Evolutionary conservation across 2,797 vertebrate species (phyloP), one percentile per base, ranked within the genome.

Genomic region (Tadarida brasiliensis): DNA sequence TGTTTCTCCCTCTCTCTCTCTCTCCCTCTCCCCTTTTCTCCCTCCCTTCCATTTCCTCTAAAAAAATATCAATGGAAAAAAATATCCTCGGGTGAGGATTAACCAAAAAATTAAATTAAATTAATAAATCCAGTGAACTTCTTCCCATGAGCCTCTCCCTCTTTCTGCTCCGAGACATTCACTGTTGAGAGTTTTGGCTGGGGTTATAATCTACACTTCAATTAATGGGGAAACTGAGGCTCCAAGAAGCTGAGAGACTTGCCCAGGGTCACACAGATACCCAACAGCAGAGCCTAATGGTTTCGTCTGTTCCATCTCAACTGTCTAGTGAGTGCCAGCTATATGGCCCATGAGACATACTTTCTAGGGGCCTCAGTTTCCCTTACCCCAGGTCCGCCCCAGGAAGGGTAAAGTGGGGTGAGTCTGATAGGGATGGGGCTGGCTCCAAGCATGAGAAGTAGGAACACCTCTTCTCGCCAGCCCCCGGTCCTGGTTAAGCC

Each of bases 211-310:
- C 30, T 8, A 30, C 70, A 82, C 28, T 56, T 54, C 61, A 67
- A 44, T 35, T 3, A 28, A 20, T 28, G 59, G 14, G 7, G 63
- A 68, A 33, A 74, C 16, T 17, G 28, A 74, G 22, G 56, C 90
- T 81, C 71, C 71, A 70, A 70, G n/a, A 95, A 83, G 19, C 20
- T 71, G n/a, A 85, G 49, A 93, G 67, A 24, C 33, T 93, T 74
- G 33, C 39, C 44, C 28, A 70, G 47, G 12, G 19, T 77, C 74
- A 81, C 81, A 67, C 19, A 70, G 51, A 14, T 80, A 54, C 74
- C 35, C 22, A 51, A 85, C 12, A 61, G 54, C 39, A 11, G 59
- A 81, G 28, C 51, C n/a, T 51, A 20, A 24, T 61, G 17, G 47
- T 20, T 56, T 28, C 28, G 20, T 63, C 26, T 3, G 1, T 73